Evolutionary conservation across 2,888 invertebrate species (phyloP).

Genomic region (Dryococelus australis): DNA sequence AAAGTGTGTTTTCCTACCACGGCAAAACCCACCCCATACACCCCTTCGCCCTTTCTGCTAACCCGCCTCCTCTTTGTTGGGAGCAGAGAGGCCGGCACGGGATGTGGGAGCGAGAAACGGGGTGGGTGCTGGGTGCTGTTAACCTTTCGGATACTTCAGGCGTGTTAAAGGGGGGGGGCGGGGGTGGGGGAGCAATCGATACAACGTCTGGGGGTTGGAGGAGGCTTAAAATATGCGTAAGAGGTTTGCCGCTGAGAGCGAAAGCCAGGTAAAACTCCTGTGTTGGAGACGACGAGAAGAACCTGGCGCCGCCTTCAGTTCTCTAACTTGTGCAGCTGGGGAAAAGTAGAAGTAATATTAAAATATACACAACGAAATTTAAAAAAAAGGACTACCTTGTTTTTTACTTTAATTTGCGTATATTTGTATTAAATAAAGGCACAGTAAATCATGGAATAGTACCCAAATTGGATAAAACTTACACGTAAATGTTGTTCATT

Average conservation of each 20-base stretch:
- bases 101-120: neutral
- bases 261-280: neutral
- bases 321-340: neutral
- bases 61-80: too few relatives aligned
- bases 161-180: neutral
- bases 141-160: neutral
- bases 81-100: too few relatives aligned
- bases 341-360: too few relatives aligned
- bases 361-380: too few relatives aligned
- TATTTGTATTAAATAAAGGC: too few relatives aligned
- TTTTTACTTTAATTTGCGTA: too few relatives aligned
- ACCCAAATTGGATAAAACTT: too few relatives aligned
- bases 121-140: neutral
- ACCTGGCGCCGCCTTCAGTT: neutral
- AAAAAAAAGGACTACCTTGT: too few relatives aligned
- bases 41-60: too few relatives aligned
- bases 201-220: neutral
- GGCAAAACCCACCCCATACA: neutral
- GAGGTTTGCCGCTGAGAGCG: neutral
- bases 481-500: too few relatives aligned
- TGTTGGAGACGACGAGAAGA: neutral
- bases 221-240: constrained; percentile 9
- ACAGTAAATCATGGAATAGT: too few relatives aligned
- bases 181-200: neutral
- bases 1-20: constrained; percentile 2